Evolutionary conservation across 2,797 vertebrate species (phyloP).

Genomic region (Gymnothorax reevesii): DNA sequence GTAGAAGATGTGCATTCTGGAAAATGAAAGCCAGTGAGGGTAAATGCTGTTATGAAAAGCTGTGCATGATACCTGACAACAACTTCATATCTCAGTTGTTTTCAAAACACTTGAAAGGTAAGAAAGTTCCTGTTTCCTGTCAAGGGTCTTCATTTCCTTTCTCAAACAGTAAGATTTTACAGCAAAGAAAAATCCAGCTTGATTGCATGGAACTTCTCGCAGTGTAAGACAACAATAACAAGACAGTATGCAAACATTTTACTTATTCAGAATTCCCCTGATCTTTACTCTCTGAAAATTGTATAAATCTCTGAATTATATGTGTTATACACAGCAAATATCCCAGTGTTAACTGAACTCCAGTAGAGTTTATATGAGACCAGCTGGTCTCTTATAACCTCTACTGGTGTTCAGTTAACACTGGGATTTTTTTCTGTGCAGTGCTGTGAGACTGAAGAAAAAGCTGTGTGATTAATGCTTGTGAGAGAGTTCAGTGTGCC

Average conservation of each 20-base stretch:
- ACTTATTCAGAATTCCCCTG: neutral
- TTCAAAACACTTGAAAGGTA: neutral
- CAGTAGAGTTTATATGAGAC: no score
- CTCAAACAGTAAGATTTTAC: neutral
- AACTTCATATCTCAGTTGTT: neutral
- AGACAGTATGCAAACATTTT: neutral
- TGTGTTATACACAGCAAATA: no score
- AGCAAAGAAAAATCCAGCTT: neutral
- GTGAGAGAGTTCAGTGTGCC: no score
- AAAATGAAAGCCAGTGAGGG: neutral
- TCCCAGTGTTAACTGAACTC: no score
- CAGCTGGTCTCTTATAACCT: no score
- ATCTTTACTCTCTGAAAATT: neutral
- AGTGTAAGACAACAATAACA: neutral
- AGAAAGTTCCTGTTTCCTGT: neutral
- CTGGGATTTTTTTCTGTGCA: no score
- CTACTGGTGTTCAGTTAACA: no score
- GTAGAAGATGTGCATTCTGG: neutral
- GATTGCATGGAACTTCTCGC: neutral
- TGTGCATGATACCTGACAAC: neutral
- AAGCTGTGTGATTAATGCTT: no score
- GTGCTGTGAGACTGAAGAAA: no score
- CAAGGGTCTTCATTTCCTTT: slow-evolving; percentile 1
- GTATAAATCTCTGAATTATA: neutral
- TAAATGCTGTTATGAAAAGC: neutral